A percentile compares a stretch with the other conserved stretches of the same genome.
phyloP scores from a whole-genome alignment of 1,140 invertebrate genomes.

The Prorops nasuta region DNA sequence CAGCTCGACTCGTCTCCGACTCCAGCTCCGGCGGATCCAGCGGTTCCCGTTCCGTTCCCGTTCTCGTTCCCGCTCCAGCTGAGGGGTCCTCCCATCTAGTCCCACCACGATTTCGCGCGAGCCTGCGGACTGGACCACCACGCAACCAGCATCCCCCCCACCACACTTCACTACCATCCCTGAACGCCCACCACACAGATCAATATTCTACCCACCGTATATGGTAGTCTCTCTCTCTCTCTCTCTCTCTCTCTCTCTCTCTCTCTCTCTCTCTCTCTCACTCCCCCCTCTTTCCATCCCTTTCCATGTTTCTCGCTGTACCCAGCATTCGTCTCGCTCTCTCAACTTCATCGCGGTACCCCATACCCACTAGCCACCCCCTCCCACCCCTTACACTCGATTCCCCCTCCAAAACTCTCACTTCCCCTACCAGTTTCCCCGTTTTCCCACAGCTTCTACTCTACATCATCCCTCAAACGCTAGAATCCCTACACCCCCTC shows the following conservation, averaged over 20 bases:
- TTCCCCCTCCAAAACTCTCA: neutral
- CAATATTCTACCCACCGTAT: constrained; percentile 50
- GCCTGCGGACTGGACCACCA: constrained; percentile 53
- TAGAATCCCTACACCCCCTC: constrained; percentile 1
- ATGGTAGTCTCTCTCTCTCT: constrained; percentile 24
- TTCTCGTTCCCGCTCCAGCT: constrained; percentile 22
- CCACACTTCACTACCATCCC: constrained; percentile 32
- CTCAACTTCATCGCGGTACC: neutral
- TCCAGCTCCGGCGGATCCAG: constrained; percentile 22
- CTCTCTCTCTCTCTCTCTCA: neutral
- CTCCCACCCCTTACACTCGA: neutral
- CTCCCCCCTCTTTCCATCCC: no score
- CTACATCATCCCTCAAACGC: neutral
- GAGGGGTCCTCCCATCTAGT: constrained; percentile 35
- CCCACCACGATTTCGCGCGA: constrained; percentile 45
- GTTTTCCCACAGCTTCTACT: neutral
- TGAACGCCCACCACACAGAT: constrained; percentile 51
- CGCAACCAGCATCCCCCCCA: constrained; percentile 36
- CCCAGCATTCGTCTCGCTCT: neutral
- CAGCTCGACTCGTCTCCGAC: constrained; percentile 21
- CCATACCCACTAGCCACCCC: neutral
- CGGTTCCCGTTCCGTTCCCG: constrained; percentile 33
- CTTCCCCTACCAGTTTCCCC: neutral
- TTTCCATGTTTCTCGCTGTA: neutral
- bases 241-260: neutral